Percentiles rank a stretch among this genome's conserved stretches.
phyloP scores from a whole-genome alignment of 2,797 vertebrate genomes.

The Anomalospiza imberbis region DNA sequence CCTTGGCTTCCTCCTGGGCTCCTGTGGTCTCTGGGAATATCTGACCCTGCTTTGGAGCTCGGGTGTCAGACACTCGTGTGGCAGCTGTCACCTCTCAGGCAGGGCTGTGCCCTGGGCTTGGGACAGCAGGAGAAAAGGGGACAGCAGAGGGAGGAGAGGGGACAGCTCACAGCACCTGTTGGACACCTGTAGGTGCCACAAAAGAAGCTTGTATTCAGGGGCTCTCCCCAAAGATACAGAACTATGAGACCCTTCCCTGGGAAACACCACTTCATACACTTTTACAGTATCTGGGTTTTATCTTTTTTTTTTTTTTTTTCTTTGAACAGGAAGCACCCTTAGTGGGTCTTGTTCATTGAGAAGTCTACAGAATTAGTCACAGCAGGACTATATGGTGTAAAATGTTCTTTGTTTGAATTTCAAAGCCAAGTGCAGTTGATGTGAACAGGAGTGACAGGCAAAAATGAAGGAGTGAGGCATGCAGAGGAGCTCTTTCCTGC shows the following conservation, averaged over 20 bases:
- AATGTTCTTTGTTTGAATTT: neutral
- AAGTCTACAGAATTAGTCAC: rapidly evolving
- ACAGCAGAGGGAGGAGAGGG: no score
- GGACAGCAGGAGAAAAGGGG: neutral
- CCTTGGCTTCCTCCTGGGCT: neutral
- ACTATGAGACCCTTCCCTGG: rapidly evolving
- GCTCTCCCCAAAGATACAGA: neutral
- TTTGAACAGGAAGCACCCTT: neutral
- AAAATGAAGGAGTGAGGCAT: neutral
- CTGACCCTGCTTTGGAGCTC: neutral
- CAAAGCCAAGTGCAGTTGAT: neutral
- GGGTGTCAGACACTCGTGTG: neutral
- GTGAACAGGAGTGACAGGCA: neutral
- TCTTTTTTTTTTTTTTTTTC: neutral
- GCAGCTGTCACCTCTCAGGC: neutral
- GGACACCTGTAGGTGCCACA: neutral
- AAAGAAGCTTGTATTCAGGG: neutral
- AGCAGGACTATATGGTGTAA: rapidly evolving
- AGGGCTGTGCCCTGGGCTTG: neutral
- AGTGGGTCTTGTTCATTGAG: neutral
- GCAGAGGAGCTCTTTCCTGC: neutral
- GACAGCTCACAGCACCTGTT: rapidly evolving
- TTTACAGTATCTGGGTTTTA: rapidly evolving
- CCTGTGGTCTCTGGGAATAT: neutral
- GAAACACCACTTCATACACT: neutral